Evolutionary conservation across 2,797 vertebrate species (phyloP).

Genomic region (Gadopsis bispinosus): DNA sequence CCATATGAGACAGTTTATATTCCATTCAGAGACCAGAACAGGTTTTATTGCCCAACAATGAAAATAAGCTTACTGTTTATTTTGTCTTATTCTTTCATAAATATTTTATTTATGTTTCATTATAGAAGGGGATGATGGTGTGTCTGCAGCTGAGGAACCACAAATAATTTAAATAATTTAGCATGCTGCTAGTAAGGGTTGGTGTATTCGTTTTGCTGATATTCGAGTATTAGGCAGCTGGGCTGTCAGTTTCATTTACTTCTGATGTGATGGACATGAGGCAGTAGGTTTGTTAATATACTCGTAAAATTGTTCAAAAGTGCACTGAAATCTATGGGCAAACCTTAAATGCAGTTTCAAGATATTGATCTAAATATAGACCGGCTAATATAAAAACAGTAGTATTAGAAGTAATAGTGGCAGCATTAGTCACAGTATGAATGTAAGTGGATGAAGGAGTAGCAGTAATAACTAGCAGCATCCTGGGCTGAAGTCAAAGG

Average conservation of each 20-base stretch:
- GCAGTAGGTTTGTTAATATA: neutral
- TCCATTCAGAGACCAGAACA: slow-evolving; percentile 54
- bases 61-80: slow-evolving; percentile 72
- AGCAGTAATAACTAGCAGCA: neutral
- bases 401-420: accelerated
- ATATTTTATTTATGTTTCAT: slow-evolving; percentile 75
- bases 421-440: neutral
- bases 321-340: neutral
- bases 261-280: slow-evolving; percentile 27
- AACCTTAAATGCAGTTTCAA: neutral
- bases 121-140: slow-evolving; percentile 51
- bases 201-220: slow-evolving; percentile 26
- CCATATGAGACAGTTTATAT: slow-evolving; percentile 64
- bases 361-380: neutral
- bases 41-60: slow-evolving; percentile 58
- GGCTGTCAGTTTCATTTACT: slow-evolving; percentile 28
- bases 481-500: neutral
- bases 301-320: neutral
- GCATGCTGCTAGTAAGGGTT: slow-evolving; percentile 37
- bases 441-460: neutral
- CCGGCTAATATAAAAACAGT: neutral
- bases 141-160: slow-evolving; percentile 59
- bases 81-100: slow-evolving; percentile 69
- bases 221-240: slow-evolving; percentile 14
- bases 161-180: slow-evolving; percentile 73